Conservation (phyloP, 2,888 invertebrate genomes). For the Parelbella ahira region DNA sequence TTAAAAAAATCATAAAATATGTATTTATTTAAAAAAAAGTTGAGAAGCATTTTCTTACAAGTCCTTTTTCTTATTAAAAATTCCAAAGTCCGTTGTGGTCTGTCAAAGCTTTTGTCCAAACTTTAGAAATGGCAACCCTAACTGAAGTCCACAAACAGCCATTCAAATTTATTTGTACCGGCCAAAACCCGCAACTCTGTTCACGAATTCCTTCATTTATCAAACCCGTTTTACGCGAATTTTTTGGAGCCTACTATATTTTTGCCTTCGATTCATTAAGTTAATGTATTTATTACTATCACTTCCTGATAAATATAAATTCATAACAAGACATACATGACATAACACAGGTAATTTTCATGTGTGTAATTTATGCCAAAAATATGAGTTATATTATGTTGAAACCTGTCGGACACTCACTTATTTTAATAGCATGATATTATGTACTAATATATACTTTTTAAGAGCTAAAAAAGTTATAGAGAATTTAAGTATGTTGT, state of each 20-base stretch:
- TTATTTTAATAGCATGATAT: too few relatives aligned
- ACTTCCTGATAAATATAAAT: slow-evolving; percentile 10
- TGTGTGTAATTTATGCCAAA: too few relatives aligned
- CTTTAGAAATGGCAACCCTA: slow-evolving; percentile 16
- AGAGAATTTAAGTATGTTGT: too few relatives aligned
- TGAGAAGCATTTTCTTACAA: too few relatives aligned
- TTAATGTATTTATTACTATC: slow-evolving; percentile 13
- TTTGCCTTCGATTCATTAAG: slow-evolving; percentile 6
- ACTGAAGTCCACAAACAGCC: slow-evolving; percentile 8
- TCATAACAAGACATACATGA: slow-evolving; percentile 4
- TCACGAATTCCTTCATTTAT: slow-evolving; percentile 15
- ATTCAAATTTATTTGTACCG: slow-evolving; percentile 16
- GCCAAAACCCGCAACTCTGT: slow-evolving; percentile 16
- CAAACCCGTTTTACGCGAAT: slow-evolving; percentile 15
- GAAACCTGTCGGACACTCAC: too few relatives aligned
- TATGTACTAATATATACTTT: too few relatives aligned
- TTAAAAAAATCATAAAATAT: too few relatives aligned
- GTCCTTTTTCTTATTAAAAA: not conserved
- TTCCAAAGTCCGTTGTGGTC: slow-evolving; percentile 1
- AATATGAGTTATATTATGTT: too few relatives aligned
- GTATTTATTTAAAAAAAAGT: too few relatives aligned
- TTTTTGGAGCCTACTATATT: slow-evolving; percentile 5
- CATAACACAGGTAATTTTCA: not conserved
- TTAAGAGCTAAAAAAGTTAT: too few relatives aligned
- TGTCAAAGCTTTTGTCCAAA: slow-evolving; percentile 16